These are phyloP conservation scores for Blomia tropicalis DNA, from an alignment of 2,888 invertebrate genomes.

Conservation along the genomic window DNA sequence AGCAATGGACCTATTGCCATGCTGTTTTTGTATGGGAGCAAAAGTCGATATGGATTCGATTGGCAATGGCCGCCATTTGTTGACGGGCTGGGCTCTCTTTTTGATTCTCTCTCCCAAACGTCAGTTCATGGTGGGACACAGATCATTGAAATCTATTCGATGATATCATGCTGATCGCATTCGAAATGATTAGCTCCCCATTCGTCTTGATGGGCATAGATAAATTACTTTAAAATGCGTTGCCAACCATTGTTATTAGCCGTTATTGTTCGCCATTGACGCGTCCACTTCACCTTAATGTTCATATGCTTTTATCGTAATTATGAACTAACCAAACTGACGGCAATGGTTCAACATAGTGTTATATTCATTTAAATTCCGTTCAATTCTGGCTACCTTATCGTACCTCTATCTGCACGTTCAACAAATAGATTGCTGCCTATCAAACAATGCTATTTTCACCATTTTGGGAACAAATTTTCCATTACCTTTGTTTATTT, in stretches of 20 bases:
- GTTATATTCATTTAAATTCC: constrained; percentile 1
- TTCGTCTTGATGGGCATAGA: constrained; percentile 6
- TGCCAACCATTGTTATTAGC: constrained; percentile 10
- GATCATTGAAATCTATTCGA: constrained; percentile 18
- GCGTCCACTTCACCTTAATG: constrained; percentile 14
- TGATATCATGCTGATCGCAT: constrained; percentile 11
- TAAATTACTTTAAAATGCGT: constrained; percentile 9
- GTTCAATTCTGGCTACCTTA: background rate
- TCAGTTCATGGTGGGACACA: background rate
- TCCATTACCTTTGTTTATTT: background rate
- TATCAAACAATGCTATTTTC: too few relatives aligned
- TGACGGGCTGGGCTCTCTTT: too few relatives aligned
- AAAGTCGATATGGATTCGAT: background rate
- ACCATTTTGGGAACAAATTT: background rate
- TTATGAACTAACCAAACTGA: too few relatives aligned
- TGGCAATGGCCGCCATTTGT: background rate
- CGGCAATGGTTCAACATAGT: too few relatives aligned
- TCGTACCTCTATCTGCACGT: background rate
- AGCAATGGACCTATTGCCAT: too few relatives aligned
- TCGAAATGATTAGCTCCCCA: background rate
- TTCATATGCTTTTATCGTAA: constrained; percentile 19
- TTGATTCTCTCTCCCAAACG: background rate
- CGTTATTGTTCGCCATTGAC: background rate
- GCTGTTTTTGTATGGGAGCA: background rate
- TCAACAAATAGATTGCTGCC: too few relatives aligned